Conservation (phyloP, 2,113 vertebrate genomes). For the Microcebus ravelobensis region DNA sequence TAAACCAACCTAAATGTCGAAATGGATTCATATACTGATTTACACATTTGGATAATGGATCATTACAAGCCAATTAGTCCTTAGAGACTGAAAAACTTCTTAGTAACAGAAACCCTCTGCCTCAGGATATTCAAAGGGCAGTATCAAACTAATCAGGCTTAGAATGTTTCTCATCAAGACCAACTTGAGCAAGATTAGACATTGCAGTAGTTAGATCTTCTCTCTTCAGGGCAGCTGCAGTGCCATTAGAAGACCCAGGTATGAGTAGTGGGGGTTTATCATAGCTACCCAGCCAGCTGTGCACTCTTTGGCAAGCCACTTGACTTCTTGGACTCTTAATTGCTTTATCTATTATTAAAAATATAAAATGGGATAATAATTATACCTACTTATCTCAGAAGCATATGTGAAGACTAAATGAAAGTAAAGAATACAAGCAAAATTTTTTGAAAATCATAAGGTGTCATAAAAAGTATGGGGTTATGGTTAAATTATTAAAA, state of each 20-base stretch:
- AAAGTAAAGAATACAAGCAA: not conserved
- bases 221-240: not conserved
- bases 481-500: not conserved
- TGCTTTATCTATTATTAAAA: not conserved
- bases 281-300: too few relatives aligned
- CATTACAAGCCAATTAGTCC: not conserved
- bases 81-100: constrained; percentile 7
- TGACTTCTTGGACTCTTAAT: not conserved
- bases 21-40: not conserved
- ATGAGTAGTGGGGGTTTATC: not conserved
- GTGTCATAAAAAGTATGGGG: not conserved
- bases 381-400: not conserved
- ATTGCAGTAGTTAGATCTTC: not conserved
- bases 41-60: not conserved
- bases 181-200: not conserved
- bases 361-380: not conserved
- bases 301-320: not conserved
- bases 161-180: not conserved
- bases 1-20: not conserved
- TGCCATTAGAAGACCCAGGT: not conserved
- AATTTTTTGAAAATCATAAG: not conserved
- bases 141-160: not conserved
- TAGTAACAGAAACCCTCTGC: not conserved
- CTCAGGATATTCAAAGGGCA: not conserved
- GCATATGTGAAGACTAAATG: not conserved